phyloP scores from a whole-genome alignment of 2,888 invertebrate species.

The Acleris laterana region DNA sequence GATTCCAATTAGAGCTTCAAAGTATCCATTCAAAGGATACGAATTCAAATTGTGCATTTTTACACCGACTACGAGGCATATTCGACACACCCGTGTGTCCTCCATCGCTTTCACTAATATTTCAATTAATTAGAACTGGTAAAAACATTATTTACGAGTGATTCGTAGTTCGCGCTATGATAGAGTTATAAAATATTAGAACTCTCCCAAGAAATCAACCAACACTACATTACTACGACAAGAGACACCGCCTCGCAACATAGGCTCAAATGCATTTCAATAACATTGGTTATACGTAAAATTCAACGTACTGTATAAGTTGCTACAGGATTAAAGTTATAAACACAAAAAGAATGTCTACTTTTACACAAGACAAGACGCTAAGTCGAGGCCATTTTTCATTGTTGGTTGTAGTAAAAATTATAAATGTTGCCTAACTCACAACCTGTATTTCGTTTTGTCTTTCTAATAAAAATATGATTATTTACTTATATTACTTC shows the following conservation, averaged over 20 bases:
- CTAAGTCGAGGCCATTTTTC: slow-evolving; percentile 56
- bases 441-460: no score
- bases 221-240: slow-evolving; percentile 24
- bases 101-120: slow-evolving; percentile 53
- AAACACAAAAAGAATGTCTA: slow-evolving; percentile 61
- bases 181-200: slow-evolving; percentile 77
- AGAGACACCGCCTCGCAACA: slow-evolving; percentile 16
- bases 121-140: slow-evolving; percentile 18
- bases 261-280: slow-evolving; percentile 35
- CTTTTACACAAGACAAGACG: slow-evolving; percentile 66
- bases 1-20: slow-evolving; percentile 58
- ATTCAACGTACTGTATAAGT: slow-evolving; percentile 10
- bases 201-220: slow-evolving; percentile 48
- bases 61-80: slow-evolving; percentile 66
- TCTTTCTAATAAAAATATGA: no score
- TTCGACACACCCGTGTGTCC: slow-evolving; percentile 65
- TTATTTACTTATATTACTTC: no score
- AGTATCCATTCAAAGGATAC: slow-evolving; percentile 62
- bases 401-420: slow-evolving; percentile 39
- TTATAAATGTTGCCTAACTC: not conserved
- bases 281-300: slow-evolving; percentile 15
- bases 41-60: slow-evolving; percentile 60
- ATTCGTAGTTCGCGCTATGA: slow-evolving; percentile 63
- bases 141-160: slow-evolving; percentile 39
- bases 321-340: slow-evolving; percentile 27